phyloP scores from a whole-genome alignment of 2,797 vertebrate genomes.

The Platalea minor region DNA sequence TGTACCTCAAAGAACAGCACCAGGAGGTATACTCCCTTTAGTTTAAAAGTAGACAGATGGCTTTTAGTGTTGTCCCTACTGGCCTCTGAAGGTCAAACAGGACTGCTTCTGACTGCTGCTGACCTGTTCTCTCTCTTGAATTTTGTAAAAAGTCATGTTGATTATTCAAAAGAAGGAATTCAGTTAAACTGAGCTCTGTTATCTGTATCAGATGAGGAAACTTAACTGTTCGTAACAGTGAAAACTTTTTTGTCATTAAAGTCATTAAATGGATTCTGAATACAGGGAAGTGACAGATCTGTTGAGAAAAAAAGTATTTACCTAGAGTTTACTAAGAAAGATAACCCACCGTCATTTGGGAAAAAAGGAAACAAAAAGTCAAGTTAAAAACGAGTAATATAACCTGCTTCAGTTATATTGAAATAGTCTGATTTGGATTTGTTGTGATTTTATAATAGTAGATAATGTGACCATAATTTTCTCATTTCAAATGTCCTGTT shows the following conservation, averaged over 20 bases:
- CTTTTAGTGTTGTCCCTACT: background rate
- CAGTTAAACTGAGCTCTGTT: background rate
- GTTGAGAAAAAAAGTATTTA: background rate
- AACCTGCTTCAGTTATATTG: background rate
- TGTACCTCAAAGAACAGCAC: background rate
- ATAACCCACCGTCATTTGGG: background rate
- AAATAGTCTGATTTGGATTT: background rate
- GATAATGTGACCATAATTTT: background rate
- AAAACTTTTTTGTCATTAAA: background rate
- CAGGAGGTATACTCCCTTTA: background rate
- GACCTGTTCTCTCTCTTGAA: background rate
- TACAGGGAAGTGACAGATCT: background rate
- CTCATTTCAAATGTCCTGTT: background rate
- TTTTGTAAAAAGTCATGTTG: background rate
- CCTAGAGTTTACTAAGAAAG: background rate
- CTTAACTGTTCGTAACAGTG: background rate
- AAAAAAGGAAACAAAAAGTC: background rate
- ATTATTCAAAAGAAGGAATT: background rate
- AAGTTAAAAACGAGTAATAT: background rate
- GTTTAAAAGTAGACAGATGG: background rate
- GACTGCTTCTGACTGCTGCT: background rate
- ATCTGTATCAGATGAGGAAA: background rate
- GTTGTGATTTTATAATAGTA: background rate
- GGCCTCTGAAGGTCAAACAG: background rate
- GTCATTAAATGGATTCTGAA: background rate